These are phyloP conservation scores for Oncopeltus fasciatus DNA, from an alignment of 1,140 invertebrate genomes.

Conservation along the genomic window DNA sequence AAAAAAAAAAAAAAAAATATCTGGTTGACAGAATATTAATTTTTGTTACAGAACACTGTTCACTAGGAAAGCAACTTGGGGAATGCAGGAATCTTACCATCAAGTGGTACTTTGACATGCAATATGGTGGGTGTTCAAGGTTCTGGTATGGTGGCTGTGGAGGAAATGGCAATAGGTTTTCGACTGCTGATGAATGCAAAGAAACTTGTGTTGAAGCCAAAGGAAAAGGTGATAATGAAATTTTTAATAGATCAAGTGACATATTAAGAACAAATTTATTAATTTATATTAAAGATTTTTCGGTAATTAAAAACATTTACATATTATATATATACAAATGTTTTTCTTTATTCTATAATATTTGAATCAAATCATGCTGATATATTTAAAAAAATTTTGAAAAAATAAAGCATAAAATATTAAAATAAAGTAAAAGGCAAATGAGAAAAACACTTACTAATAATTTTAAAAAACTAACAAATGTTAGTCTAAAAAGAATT, in stretches of 20 bases:
- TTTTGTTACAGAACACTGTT: conserved; percentile 47
- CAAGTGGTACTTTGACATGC: conserved; percentile 76
- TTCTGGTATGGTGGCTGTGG: conserved; percentile 94
- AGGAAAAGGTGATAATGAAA: conserved; percentile 47
- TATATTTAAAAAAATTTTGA: too few species aligned
- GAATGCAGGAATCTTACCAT: conserved; percentile 69
- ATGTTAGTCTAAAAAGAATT: too few species aligned
- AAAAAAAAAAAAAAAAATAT: neutral
- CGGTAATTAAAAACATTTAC: neutral
- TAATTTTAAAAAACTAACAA: too few species aligned
- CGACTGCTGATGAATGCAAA: conserved; percentile 71
- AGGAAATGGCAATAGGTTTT: conserved; percentile 81
- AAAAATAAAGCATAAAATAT: too few species aligned
- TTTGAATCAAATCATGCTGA: too few species aligned
- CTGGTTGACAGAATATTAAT: too few species aligned
- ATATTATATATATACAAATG: too few species aligned
- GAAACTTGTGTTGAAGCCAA: conserved; percentile 69
- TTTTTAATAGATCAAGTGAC: neutral
- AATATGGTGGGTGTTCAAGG: conserved; percentile 74
- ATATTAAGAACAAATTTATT: neutral
- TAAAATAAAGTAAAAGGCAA: too few species aligned
- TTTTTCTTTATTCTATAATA: too few species aligned
- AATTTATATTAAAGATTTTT: neutral
- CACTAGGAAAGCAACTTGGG: conserved; percentile 57
- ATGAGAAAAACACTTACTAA: too few species aligned